Percentiles rank a stretch among this genome's conserved stretches.
phyloP scores from a whole-genome alignment of 1,140 invertebrate genomes.

The Belonocnema kinseyi region DNA sequence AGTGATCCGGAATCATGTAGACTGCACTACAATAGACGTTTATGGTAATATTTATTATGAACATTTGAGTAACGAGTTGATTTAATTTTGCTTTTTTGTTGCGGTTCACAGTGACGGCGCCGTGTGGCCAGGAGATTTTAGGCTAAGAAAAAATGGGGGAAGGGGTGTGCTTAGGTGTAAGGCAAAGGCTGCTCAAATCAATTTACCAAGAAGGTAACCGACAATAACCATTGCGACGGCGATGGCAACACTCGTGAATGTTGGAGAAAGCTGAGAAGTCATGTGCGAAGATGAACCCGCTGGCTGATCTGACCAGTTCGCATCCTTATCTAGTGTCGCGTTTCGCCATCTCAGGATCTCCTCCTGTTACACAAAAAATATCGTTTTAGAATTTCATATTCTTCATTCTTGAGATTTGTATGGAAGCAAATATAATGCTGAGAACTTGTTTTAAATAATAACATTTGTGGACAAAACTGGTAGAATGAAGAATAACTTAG shows the following conservation, averaged over 20 bases:
- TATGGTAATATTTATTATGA: constrained; percentile 46
- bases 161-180: constrained; percentile 59
- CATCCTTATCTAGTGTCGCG: constrained; percentile 55
- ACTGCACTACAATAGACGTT: constrained; percentile 43
- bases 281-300: constrained; percentile 59
- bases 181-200: constrained; percentile 69
- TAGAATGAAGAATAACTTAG: too few relatives aligned
- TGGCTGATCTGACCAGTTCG: constrained; percentile 58
- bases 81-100: not conserved
- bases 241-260: constrained; percentile 63
- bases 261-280: constrained; percentile 58
- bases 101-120: constrained; percentile 22
- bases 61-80: constrained; percentile 41
- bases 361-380: constrained; percentile 61
- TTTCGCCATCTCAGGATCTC: constrained; percentile 70
- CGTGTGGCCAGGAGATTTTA: constrained; percentile 30
- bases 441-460: not conserved
- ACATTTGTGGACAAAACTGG: not conserved
- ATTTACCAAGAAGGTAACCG: constrained; percentile 71
- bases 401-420: not conserved
- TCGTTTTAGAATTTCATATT: not conserved
- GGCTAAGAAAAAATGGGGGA: constrained; percentile 66
- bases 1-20: constrained; percentile 43
- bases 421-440: not conserved
- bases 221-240: constrained; percentile 69